These are phyloP conservation scores for Mesochorus sp. DNA, from an alignment of 2,888 invertebrate genomes.

Conservation along the genomic window DNA sequence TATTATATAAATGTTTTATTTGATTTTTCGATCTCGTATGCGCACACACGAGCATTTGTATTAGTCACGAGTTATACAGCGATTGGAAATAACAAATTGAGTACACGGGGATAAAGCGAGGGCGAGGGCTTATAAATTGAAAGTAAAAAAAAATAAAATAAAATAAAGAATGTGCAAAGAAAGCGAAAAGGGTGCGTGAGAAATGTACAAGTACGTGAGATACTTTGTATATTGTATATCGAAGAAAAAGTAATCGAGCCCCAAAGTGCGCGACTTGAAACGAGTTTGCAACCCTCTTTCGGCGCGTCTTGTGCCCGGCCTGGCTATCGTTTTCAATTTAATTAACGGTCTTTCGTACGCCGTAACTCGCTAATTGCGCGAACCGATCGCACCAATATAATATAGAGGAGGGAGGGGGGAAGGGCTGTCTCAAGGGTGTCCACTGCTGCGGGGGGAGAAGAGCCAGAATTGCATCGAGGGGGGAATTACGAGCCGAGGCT, in stretches of 20 bases:
- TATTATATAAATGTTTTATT: too few species aligned
- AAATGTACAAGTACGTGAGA: background rate
- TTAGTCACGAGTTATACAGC: slow-evolving; percentile 60
- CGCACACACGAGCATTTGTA: background rate
- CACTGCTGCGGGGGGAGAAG: slow-evolving; percentile 58
- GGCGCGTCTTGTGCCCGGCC: slow-evolving; percentile 19
- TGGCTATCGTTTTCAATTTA: slow-evolving; percentile 76
- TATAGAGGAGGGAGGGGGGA: slow-evolving; percentile 40
- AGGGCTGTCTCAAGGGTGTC: slow-evolving; percentile 15
- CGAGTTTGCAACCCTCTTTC: slow-evolving; percentile 57
- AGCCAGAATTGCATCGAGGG: slow-evolving; percentile 44
- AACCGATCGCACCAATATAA: slow-evolving; percentile 64
- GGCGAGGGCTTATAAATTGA: background rate
- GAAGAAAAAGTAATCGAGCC: too few species aligned
- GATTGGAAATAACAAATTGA: slow-evolving; percentile 29
- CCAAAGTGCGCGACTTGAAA: slow-evolving; percentile 57
- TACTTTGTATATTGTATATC: too few species aligned
- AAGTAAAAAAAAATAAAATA: background rate
- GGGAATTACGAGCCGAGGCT: slow-evolving; percentile 32
- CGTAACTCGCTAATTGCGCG: slow-evolving; percentile 79
- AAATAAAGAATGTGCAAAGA: background rate
- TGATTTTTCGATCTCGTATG: too few species aligned
- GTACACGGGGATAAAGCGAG: background rate
- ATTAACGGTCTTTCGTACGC: slow-evolving; percentile 76
- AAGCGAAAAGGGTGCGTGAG: background rate